Evolutionary conservation across 35 echinoderm and acorn worm genomes (phyloP).

Genomic region (Lytechinus variegatus): DNA sequence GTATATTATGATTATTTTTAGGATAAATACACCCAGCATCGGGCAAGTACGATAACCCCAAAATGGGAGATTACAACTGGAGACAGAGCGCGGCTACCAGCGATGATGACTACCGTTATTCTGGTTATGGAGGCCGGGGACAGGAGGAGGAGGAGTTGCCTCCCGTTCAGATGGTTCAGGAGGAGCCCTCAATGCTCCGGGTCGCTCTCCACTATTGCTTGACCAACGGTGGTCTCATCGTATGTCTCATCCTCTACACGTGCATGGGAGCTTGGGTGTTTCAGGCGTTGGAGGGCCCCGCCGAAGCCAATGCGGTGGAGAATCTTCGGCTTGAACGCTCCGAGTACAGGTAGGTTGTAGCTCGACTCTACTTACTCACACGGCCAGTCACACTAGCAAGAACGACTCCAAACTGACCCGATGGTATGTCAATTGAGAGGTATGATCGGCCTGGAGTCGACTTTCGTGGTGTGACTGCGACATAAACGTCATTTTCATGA

Average conservation of each 20-base stretch:
- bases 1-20: not conserved
- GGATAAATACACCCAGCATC: not conserved
- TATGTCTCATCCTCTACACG: slow-evolving; percentile 38
- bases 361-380: too few species aligned
- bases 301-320: not conserved
- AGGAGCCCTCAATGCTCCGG: slow-evolving; percentile 4
- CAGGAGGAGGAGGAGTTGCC: slow-evolving; percentile 14
- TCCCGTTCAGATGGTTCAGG: not conserved
- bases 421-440: too few species aligned
- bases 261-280: slow-evolving; percentile 57
- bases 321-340: not conserved
- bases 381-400: too few species aligned
- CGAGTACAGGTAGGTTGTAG: not conserved
- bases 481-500: too few species aligned
- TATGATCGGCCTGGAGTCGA: too few species aligned
- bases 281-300: slow-evolving; percentile 29
- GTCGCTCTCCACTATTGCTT: slow-evolving; percentile 43
- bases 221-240: slow-evolving; percentile 49
- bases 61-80: not conserved
- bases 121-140: not conserved
- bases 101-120: not conserved
- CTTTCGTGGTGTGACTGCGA: too few species aligned
- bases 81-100: not conserved
- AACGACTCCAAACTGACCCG: too few species aligned
- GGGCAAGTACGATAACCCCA: not conserved